Percentiles rank a stretch among this genome's conserved stretches.
phyloP scores from a whole-genome alignment of 1,140 invertebrate species.

The Drosophila quadrilineata region DNA sequence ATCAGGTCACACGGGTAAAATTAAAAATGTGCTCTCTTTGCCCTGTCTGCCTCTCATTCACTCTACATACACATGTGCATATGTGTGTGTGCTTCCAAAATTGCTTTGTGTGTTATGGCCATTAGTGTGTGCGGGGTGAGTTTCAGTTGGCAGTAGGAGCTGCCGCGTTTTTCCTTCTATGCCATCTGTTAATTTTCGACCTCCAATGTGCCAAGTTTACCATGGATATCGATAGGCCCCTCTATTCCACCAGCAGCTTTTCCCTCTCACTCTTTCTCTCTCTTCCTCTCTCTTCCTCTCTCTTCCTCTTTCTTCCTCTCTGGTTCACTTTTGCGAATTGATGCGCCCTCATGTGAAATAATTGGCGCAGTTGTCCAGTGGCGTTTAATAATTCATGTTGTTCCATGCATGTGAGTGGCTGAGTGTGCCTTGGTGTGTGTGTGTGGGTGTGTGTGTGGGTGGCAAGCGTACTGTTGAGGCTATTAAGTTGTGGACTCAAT shows the following conservation, averaged over 20 bases:
- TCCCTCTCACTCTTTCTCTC: no score
- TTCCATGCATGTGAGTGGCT: no score
- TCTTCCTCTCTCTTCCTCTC: no score
- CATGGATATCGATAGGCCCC: constrained; percentile 17
- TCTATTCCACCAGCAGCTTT: no score
- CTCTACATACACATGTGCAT: background rate
- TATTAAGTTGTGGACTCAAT: constrained; percentile 45
- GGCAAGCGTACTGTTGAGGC: constrained; percentile 24
- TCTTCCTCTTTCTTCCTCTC: background rate
- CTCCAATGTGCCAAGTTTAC: constrained; percentile 25
- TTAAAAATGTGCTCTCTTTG: no score
- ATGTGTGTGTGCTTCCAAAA: constrained; percentile 2
- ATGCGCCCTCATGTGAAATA: constrained; percentile 74
- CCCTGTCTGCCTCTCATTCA: no score
- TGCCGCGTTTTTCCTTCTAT: constrained; percentile 18
- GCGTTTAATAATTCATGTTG: constrained; percentile 73
- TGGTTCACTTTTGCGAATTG: constrained; percentile 59
- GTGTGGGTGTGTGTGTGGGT: no score
- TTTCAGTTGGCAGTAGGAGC: constrained; percentile 7
- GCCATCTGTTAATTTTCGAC: constrained; percentile 56
- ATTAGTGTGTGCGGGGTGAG: constrained; percentile 22
- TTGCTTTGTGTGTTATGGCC: constrained; percentile 39
- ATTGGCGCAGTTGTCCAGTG: constrained; percentile 62
- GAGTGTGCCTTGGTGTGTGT: constrained; percentile 1
- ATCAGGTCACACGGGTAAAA: constrained; percentile 41